Evolutionary conservation across 2,797 vertebrate genomes (phyloP).

Genomic region (Scleropages formosus): DNA sequence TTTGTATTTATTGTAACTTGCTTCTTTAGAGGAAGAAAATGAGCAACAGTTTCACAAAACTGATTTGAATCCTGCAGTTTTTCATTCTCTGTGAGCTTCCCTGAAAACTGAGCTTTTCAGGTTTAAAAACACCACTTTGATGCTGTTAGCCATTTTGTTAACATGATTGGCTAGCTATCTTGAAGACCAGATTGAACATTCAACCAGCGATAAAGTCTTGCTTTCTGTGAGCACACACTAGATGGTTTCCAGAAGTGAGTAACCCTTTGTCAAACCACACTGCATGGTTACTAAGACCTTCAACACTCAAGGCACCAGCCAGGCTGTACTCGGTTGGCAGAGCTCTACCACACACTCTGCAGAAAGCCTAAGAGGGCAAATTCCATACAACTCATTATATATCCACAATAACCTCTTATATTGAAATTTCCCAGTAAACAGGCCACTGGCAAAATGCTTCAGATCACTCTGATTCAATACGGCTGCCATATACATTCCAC

Average conservation of each 20-base stretch:
- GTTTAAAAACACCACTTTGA: not conserved
- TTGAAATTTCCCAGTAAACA: not conserved
- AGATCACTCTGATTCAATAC: too few relatives aligned
- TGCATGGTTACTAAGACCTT: not conserved
- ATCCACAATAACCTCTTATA: not conserved
- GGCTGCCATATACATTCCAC: too few relatives aligned
- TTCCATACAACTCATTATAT: not conserved
- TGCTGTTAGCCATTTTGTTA: not conserved
- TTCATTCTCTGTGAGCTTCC: not conserved
- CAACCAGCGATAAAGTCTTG: not conserved
- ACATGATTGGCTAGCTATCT: not conserved
- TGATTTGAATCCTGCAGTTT: not conserved
- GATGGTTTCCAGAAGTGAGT: not conserved
- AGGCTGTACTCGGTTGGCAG: not conserved
- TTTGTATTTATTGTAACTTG: too few relatives aligned
- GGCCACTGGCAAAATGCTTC: not conserved
- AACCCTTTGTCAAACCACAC: too few relatives aligned
- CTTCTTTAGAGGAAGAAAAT: not conserved
- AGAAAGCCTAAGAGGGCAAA: not conserved
- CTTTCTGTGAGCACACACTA: not conserved
- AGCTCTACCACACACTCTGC: not conserved
- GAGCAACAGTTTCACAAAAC: not conserved
- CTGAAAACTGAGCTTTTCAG: not conserved
- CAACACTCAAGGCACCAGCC: not conserved
- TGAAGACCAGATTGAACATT: conserved; percentile 12